Base-by-base conservation (phyloP, 2,797 vertebrate species). In the Pampus argenteus region DNA sequence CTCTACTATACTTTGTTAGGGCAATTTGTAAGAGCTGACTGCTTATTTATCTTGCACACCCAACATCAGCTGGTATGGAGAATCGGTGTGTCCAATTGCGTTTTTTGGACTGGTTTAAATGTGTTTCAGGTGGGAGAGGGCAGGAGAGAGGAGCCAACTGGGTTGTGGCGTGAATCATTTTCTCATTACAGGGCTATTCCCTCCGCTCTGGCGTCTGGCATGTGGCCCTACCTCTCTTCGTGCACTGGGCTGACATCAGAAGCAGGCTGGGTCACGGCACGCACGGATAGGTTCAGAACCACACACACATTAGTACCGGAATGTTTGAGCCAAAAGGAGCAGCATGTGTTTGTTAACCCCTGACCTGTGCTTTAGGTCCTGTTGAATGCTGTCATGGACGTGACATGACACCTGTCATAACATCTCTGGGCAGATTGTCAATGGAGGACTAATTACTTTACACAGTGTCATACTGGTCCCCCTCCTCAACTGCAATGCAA, bases 401-500 rank as follows among this genome's bases (percentile, higher is more conserved):
- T 85, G 86, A 93, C 85, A 88, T 88, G 90, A 91, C 93, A 91
- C 88, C 87, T 94, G 92, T 92, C 91, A 92, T 92, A 93, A 93
- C 91, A 92, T 84, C 78, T 80, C 76, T 40, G 10, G 65, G 83
- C 88, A 88, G 81, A 86, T 79, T 83, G 86, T 87, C 84, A 85
- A 44, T 62, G 76, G 68, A 67, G 45, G 81, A 78, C 91, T 92
- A 91, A 92, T 92, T 89, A 86, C 88, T 88, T 84, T 79, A 82
- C 87, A 84, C 73, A 58, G 66, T 78, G 74, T 81, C 89, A 71
- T 28, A 66, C 42, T 2, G 14, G 62, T 34, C 65, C 51, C 76
- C 65, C 59, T 42, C 44, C 28, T 54, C 51, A 25, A 14, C 70
- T 40, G 58, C 61, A 36, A 7, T 4, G 40, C 49, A 47, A 45